Evolutionary conservation across 2,113 vertebrate genomes (phyloP).

Genomic region (Lampris incognitus): DNA sequence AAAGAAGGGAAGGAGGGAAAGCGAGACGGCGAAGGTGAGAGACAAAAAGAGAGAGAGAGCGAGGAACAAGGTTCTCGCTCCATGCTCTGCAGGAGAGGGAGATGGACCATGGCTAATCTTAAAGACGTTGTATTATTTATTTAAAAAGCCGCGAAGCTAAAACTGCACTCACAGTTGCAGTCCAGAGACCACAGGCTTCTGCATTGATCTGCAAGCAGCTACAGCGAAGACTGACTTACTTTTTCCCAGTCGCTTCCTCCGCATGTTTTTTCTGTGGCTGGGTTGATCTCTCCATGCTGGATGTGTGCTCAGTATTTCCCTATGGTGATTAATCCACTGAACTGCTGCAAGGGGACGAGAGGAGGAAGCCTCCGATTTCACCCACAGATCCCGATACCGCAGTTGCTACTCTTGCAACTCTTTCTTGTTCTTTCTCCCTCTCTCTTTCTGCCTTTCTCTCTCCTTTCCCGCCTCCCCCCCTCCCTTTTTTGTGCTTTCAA

Average conservation of each 20-base stretch:
- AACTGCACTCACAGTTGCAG: constrained; percentile 70
- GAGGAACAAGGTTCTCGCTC: constrained; percentile 51
- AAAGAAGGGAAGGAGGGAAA: constrained; percentile 30
- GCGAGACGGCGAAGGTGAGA: constrained; percentile 31
- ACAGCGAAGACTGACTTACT: constrained; percentile 61
- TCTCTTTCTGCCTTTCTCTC: neutral
- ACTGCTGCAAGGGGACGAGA: constrained; percentile 54
- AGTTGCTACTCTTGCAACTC: constrained; percentile 49
- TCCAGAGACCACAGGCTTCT: constrained; percentile 60
- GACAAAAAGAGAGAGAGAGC: constrained; percentile 56
- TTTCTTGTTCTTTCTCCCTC: neutral
- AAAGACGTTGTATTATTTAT: constrained; percentile 84
- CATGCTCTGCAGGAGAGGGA: constrained; percentile 68
- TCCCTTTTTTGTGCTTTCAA: constrained; percentile 9
- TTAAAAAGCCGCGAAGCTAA: constrained; percentile 79
- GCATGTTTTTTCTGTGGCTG: constrained; percentile 47
- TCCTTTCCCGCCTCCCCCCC: constrained; percentile 9
- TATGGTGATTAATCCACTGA: constrained; percentile 81
- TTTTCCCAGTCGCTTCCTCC: constrained; percentile 38
- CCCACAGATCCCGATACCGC: constrained; percentile 75
- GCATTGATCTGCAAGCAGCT: constrained; percentile 68
- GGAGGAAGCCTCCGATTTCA: constrained; percentile 69
- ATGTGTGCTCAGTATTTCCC: constrained; percentile 76
- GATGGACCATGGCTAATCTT: constrained; percentile 80
- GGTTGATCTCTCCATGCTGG: constrained; percentile 66